Percentiles rank a stretch among this genome's conserved stretches.
phyloP scores from a whole-genome alignment of 2,888 invertebrate species.

The Dichetophora obliterata region DNA sequence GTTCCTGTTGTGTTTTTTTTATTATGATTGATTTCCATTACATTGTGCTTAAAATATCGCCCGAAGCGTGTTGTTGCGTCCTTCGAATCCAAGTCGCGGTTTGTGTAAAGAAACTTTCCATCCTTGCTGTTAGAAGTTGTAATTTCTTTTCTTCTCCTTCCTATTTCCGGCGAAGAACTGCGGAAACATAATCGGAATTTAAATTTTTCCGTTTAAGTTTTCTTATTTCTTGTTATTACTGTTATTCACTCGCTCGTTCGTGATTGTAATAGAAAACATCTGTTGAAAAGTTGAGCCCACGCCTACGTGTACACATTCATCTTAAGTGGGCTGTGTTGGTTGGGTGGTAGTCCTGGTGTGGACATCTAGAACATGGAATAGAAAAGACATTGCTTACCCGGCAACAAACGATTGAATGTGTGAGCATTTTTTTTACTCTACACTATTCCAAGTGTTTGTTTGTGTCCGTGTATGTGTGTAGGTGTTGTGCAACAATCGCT shows the following conservation, averaged over 20 bases:
- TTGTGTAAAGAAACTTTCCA: neutral
- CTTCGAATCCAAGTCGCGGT: neutral
- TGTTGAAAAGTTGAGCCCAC: slow-evolving; percentile 1
- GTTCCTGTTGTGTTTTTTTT: neutral
- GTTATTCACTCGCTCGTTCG: neutral
- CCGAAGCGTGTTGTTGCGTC: neutral
- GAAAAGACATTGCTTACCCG: neutral
- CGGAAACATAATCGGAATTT: slow-evolving; percentile 23
- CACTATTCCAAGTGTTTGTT: neutral
- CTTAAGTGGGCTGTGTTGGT: neutral
- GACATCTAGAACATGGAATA: neutral
- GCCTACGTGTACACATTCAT: neutral
- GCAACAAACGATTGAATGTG: neutral
- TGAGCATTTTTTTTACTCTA: neutral
- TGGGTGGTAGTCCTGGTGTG: neutral
- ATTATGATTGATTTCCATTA: slow-evolving; percentile 8
- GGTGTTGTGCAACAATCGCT: slow-evolving; percentile 13
- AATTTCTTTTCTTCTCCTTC: neutral
- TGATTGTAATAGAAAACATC: slow-evolving; percentile 10
- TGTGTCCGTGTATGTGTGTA: neutral
- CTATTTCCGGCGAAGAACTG: neutral
- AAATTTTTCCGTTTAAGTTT: slow-evolving; percentile 17
- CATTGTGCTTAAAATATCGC: neutral
- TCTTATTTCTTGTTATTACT: neutral
- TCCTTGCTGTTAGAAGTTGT: neutral